Evolutionary conservation across 2,113 vertebrate genomes (phyloP), one percentile per base, ranked within the genome.

Genomic region (Steatornis caripensis): DNA sequence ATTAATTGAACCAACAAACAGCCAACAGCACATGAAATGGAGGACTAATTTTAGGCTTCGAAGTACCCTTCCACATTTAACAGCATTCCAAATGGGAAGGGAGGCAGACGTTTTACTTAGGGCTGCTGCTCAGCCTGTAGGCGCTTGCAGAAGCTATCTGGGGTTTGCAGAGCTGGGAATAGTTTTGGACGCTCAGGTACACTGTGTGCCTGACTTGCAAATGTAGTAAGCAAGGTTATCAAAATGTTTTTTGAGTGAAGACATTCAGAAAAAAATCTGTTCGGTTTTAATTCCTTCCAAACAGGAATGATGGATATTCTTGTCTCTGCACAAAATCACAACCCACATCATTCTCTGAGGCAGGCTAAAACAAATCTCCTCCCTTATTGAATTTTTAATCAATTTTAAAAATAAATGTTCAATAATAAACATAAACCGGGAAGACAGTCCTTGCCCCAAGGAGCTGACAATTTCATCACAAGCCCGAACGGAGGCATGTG

Each of bases 71-170:
- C 85, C 82, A 24, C 30, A 12, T 68, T 60, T 54, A 65, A 49
- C 46, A 82, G 86, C 41, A 24, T 87, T 93, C 86, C 72, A 12
- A 12, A 84, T 53, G 5, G 53, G 69, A 41, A 66, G 34, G 76
- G 48, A 89, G 48, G 36, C 43, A 65, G 29, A 17, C 0, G 0
- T 15, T 69, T 81, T 37, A 17, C 11, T 79, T 70, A 32, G 55
- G 87, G 87, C 76, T 72, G 70, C 74, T 89, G 66, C 58, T 91
- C 45, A 96, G 61, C 89, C 87, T 85, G 70, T 62, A 88, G 74
- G 71, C 21, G 0, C 86, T 51, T 72, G 76, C 76, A 57, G 84
- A 43, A 89, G 45, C 17, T 93, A 8, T 75, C 55, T 68, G 90
- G 39, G 30, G 13, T 77, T 81, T 90, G 87, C 87, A 55, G 71